Percentiles rank a stretch among this genome's conserved stretches.
These are phyloP conservation scores for Stenichneumon culpator DNA, from an alignment of 2,888 invertebrate species.

Conservation along the genomic window DNA sequence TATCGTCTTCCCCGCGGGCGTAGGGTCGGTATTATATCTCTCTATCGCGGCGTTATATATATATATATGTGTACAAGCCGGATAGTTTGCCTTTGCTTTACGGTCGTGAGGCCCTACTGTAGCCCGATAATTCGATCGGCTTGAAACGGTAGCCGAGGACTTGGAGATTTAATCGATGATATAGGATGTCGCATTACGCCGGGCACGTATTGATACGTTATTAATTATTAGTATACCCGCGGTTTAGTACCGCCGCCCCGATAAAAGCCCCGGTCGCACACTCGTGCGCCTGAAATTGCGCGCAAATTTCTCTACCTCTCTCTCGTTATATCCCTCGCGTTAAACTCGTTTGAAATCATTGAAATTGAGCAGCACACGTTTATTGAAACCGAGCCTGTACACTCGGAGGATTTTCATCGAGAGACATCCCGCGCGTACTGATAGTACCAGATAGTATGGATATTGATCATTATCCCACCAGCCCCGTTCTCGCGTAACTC, in stretches of 20 bases:
- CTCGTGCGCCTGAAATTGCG: conserved; percentile 2
- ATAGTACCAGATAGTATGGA: conserved; percentile 49
- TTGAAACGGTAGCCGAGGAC: not conserved
- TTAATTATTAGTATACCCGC: conserved; percentile 24
- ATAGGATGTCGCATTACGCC: conserved; percentile 11
- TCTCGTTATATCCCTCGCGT: conserved; percentile 35
- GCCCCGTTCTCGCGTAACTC: conserved; percentile 55
- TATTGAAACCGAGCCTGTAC: conserved; percentile 62
- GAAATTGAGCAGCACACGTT: conserved; percentile 56
- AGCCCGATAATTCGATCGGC: conserved; percentile 39
- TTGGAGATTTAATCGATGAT: conserved; percentile 30
- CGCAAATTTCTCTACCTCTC: conserved; percentile 19
- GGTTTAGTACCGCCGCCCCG: not conserved
- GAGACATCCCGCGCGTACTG: conserved; percentile 55
- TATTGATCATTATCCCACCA: conserved; percentile 62
- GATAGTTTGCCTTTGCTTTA: conserved; percentile 46
- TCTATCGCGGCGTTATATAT: not conserved
- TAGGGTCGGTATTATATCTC: conserved; percentile 9
- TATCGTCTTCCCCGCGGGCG: conserved; percentile 34
- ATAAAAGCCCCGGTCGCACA: conserved; percentile 28
- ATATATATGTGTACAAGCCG: not conserved
- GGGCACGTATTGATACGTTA: conserved; percentile 24
- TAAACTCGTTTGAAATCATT: conserved; percentile 59
- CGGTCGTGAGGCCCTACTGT: not conserved
- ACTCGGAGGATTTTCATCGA: conserved; percentile 8